These are phyloP conservation scores for Pocillopora damicornis DNA, from an alignment of 64 coral and sea anemone species.

Conservation along the genomic window DNA sequence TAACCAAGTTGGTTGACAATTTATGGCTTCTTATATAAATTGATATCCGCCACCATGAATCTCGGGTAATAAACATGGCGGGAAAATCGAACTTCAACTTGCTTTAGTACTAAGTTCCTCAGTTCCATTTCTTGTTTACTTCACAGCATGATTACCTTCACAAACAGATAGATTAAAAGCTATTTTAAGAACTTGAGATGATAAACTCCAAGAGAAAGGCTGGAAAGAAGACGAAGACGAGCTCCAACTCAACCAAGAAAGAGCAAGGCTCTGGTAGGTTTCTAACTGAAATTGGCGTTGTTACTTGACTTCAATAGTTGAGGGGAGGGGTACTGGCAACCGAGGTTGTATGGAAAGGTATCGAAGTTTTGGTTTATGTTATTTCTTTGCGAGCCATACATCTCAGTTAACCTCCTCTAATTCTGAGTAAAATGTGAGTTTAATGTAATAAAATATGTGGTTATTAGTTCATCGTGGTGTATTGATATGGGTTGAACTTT, in stretches of 20 bases:
- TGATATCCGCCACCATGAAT: not conserved
- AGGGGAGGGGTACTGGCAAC: too few species aligned
- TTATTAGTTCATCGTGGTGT: too few species aligned
- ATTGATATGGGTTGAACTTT: too few species aligned
- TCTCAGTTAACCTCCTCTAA: too few species aligned
- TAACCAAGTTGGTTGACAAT: not conserved
- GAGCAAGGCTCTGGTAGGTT: not conserved
- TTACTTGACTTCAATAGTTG: too few species aligned
- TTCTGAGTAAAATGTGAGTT: too few species aligned
- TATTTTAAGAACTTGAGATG: not conserved
- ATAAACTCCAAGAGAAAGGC: slow-evolving; percentile 59
- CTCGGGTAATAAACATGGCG: slow-evolving; percentile 89
- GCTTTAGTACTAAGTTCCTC: not conserved
- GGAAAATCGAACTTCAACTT: slow-evolving; percentile 62
- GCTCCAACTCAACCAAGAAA: slow-evolving; percentile 14
- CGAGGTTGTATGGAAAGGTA: too few species aligned
- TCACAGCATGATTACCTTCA: not conserved
- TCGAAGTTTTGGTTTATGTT: too few species aligned
- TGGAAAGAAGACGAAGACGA: slow-evolving; percentile 46
- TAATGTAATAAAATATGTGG: too few species aligned
- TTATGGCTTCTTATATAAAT: not conserved
- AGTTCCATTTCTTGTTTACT: not conserved
- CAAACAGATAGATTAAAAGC: not conserved
- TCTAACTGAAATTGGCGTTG: not conserved
- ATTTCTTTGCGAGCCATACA: too few species aligned